These are phyloP conservation scores for Pammene fasciana DNA, from an alignment of 2,888 invertebrate species.

Conservation along the genomic window DNA sequence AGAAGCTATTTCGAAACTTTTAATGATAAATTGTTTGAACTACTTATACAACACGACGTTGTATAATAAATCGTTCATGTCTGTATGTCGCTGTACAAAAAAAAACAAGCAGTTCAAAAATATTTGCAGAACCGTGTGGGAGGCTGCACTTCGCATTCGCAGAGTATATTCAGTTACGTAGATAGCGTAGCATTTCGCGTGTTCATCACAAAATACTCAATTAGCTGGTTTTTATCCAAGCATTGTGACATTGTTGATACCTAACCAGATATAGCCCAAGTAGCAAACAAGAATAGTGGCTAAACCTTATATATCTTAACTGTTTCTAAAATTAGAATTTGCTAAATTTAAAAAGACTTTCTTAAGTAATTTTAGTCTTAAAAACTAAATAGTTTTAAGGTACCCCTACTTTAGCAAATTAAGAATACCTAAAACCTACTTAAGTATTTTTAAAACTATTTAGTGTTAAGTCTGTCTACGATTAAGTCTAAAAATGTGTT, in stretches of 20 bases:
- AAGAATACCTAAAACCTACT: too few species aligned
- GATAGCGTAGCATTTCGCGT: slow-evolving; percentile 6
- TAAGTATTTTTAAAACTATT: too few species aligned
- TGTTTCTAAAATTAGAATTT: too few species aligned
- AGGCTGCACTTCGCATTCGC: slow-evolving; percentile 3
- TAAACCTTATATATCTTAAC: too few species aligned
- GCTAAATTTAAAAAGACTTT: too few species aligned
- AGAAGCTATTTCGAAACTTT: slow-evolving; percentile 6
- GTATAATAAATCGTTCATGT: slow-evolving; percentile 1
- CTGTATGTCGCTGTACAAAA: slow-evolving; percentile 1
- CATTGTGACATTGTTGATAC: slow-evolving; percentile 46
- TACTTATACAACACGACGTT: neutral
- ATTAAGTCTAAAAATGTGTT: too few species aligned
- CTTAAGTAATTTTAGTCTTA: too few species aligned
- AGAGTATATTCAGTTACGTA: slow-evolving; percentile 4
- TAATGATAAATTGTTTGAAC: neutral
- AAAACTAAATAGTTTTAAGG: too few species aligned
- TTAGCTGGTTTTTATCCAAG: slow-evolving; percentile 33
- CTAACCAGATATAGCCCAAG: slow-evolving; percentile 40
- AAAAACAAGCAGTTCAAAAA: slow-evolving; percentile 8
- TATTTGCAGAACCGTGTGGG: slow-evolving; percentile 14
- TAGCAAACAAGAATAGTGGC: too few species aligned
- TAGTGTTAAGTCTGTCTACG: too few species aligned
- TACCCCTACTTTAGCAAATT: too few species aligned
- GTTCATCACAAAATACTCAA: slow-evolving; percentile 12